Percentiles rank a stretch among this genome's conserved stretches.
These are phyloP conservation scores for Catostomus latipinnis DNA, from an alignment of 2,797 vertebrate genomes.

Conservation along the genomic window DNA sequence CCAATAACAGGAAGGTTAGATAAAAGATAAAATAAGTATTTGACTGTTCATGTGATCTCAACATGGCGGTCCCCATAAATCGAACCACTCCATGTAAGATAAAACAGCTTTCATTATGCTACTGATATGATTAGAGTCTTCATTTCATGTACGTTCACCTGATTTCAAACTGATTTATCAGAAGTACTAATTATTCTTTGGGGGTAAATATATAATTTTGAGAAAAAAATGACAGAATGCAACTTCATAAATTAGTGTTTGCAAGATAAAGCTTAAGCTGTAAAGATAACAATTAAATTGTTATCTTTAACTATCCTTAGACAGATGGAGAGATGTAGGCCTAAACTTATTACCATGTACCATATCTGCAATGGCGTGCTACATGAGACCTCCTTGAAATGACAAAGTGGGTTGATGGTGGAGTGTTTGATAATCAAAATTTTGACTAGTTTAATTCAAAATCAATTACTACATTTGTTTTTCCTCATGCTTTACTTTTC, in stretches of 20 bases:
- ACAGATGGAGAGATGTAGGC: slow-evolving; percentile 4
- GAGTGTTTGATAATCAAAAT: not conserved
- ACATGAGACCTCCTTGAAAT: not conserved
- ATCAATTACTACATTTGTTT: not conserved
- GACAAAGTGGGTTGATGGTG: not conserved
- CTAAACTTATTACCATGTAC: not conserved
- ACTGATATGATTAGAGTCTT: too few species aligned
- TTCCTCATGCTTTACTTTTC: not conserved
- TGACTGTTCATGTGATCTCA: too few species aligned
- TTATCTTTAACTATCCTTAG: not conserved
- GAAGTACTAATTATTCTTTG: too few species aligned
- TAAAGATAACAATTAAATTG: not conserved
- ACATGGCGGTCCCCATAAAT: too few species aligned
- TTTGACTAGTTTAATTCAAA: not conserved
- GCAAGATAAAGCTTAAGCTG: not conserved
- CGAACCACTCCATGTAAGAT: too few species aligned
- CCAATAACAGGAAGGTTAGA: too few species aligned
- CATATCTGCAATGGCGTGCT: not conserved
- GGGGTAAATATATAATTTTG: too few species aligned
- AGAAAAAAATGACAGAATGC: not conserved
- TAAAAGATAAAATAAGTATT: too few species aligned
- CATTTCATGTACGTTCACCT: too few species aligned
- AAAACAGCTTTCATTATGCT: too few species aligned
- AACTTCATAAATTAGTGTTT: not conserved
- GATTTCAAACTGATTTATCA: too few species aligned